Percentiles rank a stretch among this genome's conserved stretches.
phyloP scores from a whole-genome alignment of 2,797 vertebrate species.

The Rhincodon typus region DNA sequence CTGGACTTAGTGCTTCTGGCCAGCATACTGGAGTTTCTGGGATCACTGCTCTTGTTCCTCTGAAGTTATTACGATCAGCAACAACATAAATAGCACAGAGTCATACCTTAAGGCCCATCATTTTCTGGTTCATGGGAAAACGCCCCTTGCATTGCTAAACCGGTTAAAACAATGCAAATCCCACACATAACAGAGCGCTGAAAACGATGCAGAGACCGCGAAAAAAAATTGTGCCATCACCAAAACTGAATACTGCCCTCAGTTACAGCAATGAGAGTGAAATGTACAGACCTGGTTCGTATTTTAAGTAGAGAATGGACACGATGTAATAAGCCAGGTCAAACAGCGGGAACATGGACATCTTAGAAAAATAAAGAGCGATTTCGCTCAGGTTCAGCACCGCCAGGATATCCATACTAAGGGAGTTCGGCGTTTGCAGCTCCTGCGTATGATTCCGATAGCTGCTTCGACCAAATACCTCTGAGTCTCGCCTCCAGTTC shows the following conservation, averaged over 20 bases:
- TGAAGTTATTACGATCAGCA: not conserved
- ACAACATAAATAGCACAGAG: not conserved
- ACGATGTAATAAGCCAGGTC: slow-evolving; percentile 93
- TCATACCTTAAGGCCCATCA: not conserved
- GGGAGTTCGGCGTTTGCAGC: not conserved
- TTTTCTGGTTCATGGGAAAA: not conserved
- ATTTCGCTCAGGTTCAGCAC: slow-evolving; percentile 77
- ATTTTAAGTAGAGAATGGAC: slow-evolving; percentile 94
- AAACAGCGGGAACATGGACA: slow-evolving; percentile 90
- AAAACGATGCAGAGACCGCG: not conserved
- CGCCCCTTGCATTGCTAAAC: not conserved
- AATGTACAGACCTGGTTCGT: slow-evolving; percentile 81
- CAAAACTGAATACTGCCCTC: not conserved
- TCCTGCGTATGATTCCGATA: not conserved
- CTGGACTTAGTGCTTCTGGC: not conserved
- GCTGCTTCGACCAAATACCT: not conserved
- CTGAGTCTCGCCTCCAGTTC: not conserved
- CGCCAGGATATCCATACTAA: slow-evolving; percentile 69
- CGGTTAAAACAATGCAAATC: not conserved
- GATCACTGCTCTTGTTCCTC: not conserved
- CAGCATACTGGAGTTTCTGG: not conserved
- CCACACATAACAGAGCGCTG: not conserved
- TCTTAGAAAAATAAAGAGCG: slow-evolving; percentile 77
- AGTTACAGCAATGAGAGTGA: slow-evolving; percentile 8
- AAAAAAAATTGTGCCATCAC: not conserved